phyloP scores from a whole-genome alignment of 2,888 invertebrate species.

The Ornithoptera priamus region DNA sequence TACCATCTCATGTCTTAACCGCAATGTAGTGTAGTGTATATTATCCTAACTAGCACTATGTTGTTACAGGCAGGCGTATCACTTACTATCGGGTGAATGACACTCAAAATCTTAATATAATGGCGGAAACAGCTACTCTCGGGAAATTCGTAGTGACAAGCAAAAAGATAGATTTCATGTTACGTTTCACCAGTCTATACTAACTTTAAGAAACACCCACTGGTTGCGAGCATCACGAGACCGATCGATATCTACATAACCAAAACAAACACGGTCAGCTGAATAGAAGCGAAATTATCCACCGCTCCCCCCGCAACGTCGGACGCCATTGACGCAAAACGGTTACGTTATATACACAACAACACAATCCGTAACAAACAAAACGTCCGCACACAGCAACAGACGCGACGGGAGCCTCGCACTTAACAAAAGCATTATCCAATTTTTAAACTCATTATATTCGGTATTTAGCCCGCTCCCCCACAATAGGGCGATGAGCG shows the following conservation, averaged over 20 bases:
- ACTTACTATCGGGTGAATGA: no score
- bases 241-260: neutral
- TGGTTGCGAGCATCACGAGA: no score
- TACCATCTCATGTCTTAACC: no score
- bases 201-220: no score
- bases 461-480: conserved; percentile 51
- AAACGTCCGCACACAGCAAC: conserved; percentile 33
- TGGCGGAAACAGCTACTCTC: no score
- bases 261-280: neutral
- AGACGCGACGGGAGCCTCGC: conserved; percentile 37
- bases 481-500: conserved; percentile 38
- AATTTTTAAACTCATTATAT: conserved; percentile 60
- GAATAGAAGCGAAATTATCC: neutral
- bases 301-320: neutral
- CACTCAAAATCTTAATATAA: no score
- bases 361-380: conserved; percentile 30
- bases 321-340: conserved; percentile 17
- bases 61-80: no score
- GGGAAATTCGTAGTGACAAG: no score
- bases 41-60: no score
- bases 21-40: no score
- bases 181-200: no score
- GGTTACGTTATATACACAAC: conserved; percentile 16
- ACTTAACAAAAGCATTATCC: conserved; percentile 47
- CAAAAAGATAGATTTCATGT: no score